These are phyloP conservation scores for Sycophaga agraensis DNA, from an alignment of 1,140 invertebrate species.

Conservation along the genomic window DNA sequence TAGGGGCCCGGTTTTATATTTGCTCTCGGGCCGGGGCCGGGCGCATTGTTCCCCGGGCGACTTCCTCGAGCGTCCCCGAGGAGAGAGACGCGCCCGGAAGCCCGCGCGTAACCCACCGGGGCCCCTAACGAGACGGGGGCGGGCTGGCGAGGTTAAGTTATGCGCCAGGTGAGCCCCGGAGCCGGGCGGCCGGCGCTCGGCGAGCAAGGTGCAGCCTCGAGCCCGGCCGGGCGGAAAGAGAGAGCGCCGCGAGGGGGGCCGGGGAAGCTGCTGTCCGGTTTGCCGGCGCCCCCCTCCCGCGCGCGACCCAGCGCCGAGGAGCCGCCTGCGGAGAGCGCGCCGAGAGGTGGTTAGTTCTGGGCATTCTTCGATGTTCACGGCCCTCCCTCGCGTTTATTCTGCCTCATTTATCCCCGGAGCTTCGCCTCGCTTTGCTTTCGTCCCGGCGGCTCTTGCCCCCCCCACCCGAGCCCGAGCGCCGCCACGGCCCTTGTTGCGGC, in stretches of 20 bases:
- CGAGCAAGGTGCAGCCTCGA: too few relatives aligned
- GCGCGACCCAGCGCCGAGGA: too few relatives aligned
- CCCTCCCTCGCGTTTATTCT: conserved; percentile 50
- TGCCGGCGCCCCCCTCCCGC: too few relatives aligned
- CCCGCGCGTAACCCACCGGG: too few relatives aligned
- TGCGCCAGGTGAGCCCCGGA: conserved; percentile 31
- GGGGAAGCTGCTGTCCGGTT: too few relatives aligned
- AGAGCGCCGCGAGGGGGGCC: too few relatives aligned
- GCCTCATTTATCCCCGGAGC: conserved; percentile 49
- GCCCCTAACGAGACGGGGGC: too few relatives aligned
- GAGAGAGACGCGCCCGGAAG: too few relatives aligned
- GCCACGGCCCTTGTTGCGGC: conserved; percentile 5
- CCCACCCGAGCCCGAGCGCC: neutral
- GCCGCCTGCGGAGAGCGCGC: neutral
- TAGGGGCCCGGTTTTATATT: neutral
- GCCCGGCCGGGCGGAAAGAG: too few relatives aligned
- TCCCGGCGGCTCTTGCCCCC: neutral
- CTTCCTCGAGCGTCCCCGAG: too few relatives aligned
- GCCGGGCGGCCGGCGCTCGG: too few relatives aligned
- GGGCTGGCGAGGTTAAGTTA: conserved; percentile 31
- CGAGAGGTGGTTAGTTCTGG: conserved; percentile 45
- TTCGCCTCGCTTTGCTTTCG: conserved; percentile 12
- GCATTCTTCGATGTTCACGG: conserved; percentile 48
- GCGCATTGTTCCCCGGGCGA: neutral
- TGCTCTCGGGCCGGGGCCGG: too few relatives aligned